Evolutionary conservation across 2,888 invertebrate species (phyloP).

Genomic region (Sinhomidia bicolor): DNA sequence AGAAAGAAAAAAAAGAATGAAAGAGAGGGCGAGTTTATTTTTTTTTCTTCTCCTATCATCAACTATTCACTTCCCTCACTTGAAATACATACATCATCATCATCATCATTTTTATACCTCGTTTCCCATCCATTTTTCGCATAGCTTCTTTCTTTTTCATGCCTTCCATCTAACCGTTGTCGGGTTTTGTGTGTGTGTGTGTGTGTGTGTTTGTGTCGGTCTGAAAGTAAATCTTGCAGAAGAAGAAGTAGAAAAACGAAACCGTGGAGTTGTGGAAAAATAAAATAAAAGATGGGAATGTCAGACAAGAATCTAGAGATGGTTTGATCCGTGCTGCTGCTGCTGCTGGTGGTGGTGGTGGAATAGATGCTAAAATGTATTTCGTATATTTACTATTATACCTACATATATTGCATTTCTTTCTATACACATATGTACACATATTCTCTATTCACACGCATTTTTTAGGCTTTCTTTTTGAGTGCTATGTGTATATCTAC

Average conservation of each 20-base stretch:
- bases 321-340: slow-evolving; percentile 60
- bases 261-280: slow-evolving; percentile 30
- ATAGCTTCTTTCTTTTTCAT: slow-evolving; percentile 20
- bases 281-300: slow-evolving; percentile 55
- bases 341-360: too few species aligned
- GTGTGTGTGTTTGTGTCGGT: neutral
- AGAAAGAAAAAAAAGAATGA: too few species aligned
- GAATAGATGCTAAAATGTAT: too few species aligned
- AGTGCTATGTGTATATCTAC: neutral
- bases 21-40: neutral
- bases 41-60: slow-evolving; percentile 38
- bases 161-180: slow-evolving; percentile 1
- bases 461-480: neutral
- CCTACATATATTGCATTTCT: neutral
- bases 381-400: neutral
- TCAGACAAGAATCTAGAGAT: slow-evolving; percentile 56
- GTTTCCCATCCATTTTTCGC: slow-evolving; percentile 52
- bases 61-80: slow-evolving; percentile 54
- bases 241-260: slow-evolving; percentile 11
- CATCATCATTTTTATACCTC: slow-evolving; percentile 57
- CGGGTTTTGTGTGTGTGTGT: neutral
- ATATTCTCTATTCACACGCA: too few species aligned
- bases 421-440: too few species aligned
- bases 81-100: slow-evolving; percentile 58
- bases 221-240: slow-evolving; percentile 35